Conservation (phyloP, 2,113 vertebrate genomes). For the Neogale vison region DNA sequence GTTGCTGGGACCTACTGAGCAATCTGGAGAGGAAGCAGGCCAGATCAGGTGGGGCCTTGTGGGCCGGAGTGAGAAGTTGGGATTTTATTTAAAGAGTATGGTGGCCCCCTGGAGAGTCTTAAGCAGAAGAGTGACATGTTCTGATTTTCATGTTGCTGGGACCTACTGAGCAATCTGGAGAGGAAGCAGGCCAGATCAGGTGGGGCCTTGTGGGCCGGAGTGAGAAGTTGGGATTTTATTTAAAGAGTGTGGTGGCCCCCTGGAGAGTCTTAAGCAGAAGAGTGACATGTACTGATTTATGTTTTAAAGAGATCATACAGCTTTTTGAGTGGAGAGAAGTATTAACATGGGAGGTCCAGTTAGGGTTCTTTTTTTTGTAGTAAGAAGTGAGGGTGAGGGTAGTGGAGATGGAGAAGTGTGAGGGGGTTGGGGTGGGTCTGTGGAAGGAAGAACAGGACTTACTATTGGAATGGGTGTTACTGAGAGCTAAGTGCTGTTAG, state of each 20-base stretch:
- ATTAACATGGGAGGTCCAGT: neutral
- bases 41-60: neutral
- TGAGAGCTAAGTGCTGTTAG: neutral
- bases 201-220: neutral
- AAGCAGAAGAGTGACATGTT: slow-evolving; percentile 1
- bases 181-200: neutral
- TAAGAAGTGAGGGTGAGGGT: neutral
- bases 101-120: neutral
- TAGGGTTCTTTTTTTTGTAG: neutral
- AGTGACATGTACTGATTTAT: neutral
- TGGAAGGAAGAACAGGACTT: neutral
- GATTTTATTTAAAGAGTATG: slow-evolving; percentile 9
- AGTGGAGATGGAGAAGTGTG: neutral
- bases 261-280: neutral
- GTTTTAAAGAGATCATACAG: neutral
- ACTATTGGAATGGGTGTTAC: neutral
- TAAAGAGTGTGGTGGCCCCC: neutral
- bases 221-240: slow-evolving; percentile 5
- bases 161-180: neutral
- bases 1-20: neutral
- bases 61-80: neutral
- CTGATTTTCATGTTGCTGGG: neutral
- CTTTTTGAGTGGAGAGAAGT: slow-evolving; percentile 39
- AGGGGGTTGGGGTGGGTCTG: neutral
- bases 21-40: neutral